Conservation (phyloP, 23 tunicate genomes). For the Botrylloides violaceus region DNA sequence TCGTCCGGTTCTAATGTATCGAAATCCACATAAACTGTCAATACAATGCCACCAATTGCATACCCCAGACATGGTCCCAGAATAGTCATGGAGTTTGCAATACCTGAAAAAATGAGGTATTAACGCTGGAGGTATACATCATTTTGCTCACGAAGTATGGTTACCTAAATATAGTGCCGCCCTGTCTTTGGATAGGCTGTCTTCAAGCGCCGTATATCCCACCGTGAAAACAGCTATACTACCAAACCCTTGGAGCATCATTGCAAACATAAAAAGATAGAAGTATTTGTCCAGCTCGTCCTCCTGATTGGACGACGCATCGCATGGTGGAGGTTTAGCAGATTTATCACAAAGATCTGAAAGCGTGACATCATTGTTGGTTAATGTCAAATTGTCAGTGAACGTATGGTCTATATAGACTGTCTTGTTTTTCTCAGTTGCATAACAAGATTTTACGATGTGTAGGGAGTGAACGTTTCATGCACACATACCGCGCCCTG, state of each 20-base stretch:
- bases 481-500: too few relatives aligned
- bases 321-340: background rate
- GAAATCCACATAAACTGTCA: constrained; percentile 68
- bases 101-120: constrained; percentile 47
- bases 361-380: too few relatives aligned
- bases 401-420: too few relatives aligned
- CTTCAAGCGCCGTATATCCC: constrained; percentile 81
- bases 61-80: constrained; percentile 85
- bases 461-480: too few relatives aligned
- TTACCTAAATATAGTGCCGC: constrained; percentile 81
- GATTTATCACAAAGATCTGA: background rate
- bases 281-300: constrained; percentile 55
- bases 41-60: constrained; percentile 55
- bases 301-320: background rate
- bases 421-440: too few relatives aligned
- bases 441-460: too few relatives aligned
- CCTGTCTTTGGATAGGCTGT: constrained; percentile 68
- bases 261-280: constrained; percentile 75
- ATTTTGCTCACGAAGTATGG: too few relatives aligned
- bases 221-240: constrained; percentile 93
- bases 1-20: constrained; percentile 33
- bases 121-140: too few relatives aligned
- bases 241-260: constrained; percentile 85
- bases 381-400: too few relatives aligned
- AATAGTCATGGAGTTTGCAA: constrained; percentile 74